Conservation (phyloP, 2,797 vertebrate species). For the Chelon auratus region DNA sequence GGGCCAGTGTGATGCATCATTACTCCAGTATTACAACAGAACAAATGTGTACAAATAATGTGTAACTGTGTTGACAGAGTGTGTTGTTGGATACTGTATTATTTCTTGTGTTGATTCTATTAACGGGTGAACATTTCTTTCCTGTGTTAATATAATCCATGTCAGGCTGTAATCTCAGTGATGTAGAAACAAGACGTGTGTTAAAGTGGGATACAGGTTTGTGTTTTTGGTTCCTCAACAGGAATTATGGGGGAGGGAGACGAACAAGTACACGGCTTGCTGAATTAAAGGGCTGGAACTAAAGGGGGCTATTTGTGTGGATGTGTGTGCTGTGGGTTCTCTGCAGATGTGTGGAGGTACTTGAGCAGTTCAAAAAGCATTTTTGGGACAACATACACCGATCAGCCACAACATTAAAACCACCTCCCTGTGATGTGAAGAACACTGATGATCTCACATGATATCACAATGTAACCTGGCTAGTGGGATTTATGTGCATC, state of each 20-base stretch:
- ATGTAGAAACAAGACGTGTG: slow-evolving; percentile 29
- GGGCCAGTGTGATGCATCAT: slow-evolving; percentile 11
- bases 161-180: slow-evolving; percentile 24
- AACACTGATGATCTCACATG: no score
- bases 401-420: no score
- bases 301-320: slow-evolving; percentile 24
- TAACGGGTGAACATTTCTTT: slow-evolving; percentile 21
- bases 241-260: slow-evolving; percentile 54
- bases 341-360: slow-evolving; percentile 10
- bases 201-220: slow-evolving; percentile 12
- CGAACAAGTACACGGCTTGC: slow-evolving; percentile 37
- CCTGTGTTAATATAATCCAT: slow-evolving; percentile 14
- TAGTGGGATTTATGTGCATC: no score
- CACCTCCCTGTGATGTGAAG: no score
- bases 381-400: background rate
- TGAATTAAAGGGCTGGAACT: slow-evolving; percentile 50
- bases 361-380: background rate
- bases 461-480: no score
- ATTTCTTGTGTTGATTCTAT: slow-evolving; percentile 28
- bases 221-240: slow-evolving; percentile 21
- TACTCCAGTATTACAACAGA: slow-evolving; percentile 30
- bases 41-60: slow-evolving; percentile 35
- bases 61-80: slow-evolving; percentile 27
- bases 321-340: background rate
- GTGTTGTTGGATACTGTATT: slow-evolving; percentile 16